A percentile compares a stretch with the other conserved stretches of the same genome.
phyloP scores from a whole-genome alignment of 2,888 invertebrate genomes.

The Vannuccia rotundouncinata region DNA sequence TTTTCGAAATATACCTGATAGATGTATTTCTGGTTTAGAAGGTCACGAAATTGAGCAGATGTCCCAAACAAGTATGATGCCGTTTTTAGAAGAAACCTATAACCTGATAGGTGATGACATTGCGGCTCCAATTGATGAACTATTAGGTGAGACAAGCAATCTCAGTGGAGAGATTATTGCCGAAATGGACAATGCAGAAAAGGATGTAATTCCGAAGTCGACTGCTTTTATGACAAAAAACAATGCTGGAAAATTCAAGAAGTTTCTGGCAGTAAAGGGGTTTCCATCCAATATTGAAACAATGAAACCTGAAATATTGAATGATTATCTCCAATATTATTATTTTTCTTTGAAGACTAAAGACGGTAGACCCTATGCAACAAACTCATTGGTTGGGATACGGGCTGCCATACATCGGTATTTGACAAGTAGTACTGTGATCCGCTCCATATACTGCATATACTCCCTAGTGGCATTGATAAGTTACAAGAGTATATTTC shows the following conservation, averaged over 20 bases:
- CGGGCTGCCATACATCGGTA: neutral
- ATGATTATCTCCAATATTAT: no score
- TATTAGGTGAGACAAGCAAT: slow-evolving; percentile 15
- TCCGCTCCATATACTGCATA: neutral
- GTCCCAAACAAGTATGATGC: neutral
- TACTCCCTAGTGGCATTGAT: slow-evolving; percentile 14
- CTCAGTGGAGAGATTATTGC: slow-evolving; percentile 3
- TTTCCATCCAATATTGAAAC: slow-evolving; percentile 22
- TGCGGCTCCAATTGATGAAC: slow-evolving; percentile 1
- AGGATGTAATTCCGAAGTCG: slow-evolving; percentile 17
- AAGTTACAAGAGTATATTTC: slow-evolving; percentile 18
- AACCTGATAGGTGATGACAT: slow-evolving; percentile 19
- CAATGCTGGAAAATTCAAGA: neutral
- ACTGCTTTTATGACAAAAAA: slow-evolving; percentile 17
- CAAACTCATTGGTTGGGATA: slow-evolving; percentile 18
- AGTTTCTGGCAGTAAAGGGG: neutral
- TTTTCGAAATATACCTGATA: slow-evolving; percentile 4
- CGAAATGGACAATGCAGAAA: slow-evolving; percentile 28
- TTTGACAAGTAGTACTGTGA: neutral
- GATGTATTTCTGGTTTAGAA: slow-evolving; percentile 18
- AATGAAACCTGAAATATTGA: no score
- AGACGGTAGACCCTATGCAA: no score
- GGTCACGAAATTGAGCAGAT: slow-evolving; percentile 5
- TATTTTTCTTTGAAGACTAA: no score
- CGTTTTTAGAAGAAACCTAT: slow-evolving; percentile 11